phyloP scores from a whole-genome alignment of 2,113 vertebrate species.

The Cariama cristata region DNA sequence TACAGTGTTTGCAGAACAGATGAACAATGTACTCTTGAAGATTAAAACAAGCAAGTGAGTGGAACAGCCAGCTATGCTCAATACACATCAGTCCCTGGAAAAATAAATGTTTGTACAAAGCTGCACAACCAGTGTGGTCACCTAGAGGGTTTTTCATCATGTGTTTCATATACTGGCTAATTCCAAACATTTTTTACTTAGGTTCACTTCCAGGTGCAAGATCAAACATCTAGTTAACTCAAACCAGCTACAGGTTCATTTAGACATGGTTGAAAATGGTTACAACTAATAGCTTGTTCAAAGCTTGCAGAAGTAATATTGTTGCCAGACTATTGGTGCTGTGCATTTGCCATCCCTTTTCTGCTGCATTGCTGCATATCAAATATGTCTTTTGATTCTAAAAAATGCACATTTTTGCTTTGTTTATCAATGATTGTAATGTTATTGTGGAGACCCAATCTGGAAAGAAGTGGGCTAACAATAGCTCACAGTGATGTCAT shows the following conservation, averaged over 20 bases:
- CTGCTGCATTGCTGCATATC: background rate
- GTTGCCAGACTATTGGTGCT: background rate
- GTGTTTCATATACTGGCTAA: background rate
- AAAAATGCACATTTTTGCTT: background rate
- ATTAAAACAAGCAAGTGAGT: background rate
- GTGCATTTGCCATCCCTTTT: background rate
- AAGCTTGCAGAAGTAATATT: background rate
- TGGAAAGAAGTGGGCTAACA: background rate
- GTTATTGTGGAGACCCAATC: background rate
- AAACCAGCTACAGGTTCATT: background rate
- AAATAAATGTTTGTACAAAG: slow-evolving; percentile 59
- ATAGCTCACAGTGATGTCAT: background rate
- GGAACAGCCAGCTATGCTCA: background rate
- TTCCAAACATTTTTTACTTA: slow-evolving; percentile 8
- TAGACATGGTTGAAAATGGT: background rate
- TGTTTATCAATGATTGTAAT: background rate
- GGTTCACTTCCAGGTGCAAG: background rate
- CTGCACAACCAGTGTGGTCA: background rate
- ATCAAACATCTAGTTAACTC: background rate
- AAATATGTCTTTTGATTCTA: background rate
- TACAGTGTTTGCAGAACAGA: slow-evolving; percentile 2
- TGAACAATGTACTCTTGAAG: background rate
- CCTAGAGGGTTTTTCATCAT: background rate
- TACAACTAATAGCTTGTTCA: background rate
- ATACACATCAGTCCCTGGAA: background rate